A percentile compares a stretch with the other conserved stretches of the same genome.
Conservation (phyloP, 2,888 invertebrate genomes). For the Sinodicranocentrus sp. region DNA sequence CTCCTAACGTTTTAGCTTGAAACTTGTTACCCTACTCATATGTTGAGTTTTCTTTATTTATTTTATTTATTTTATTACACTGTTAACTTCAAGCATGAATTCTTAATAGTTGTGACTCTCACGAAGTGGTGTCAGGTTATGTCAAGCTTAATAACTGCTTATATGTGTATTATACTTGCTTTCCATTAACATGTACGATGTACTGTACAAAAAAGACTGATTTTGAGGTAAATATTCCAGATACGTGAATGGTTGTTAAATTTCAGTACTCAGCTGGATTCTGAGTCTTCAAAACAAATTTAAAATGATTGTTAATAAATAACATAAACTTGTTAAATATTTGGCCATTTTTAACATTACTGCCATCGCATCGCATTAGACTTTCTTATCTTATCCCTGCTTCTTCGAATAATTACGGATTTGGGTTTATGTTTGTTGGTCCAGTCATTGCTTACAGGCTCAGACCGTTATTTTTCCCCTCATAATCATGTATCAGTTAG, state of each 20-base stretch:
- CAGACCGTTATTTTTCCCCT: too few species aligned
- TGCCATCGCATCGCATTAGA: not conserved
- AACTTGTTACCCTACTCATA: not conserved
- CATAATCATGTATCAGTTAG: too few species aligned
- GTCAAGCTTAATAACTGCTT: too few species aligned
- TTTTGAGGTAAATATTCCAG: not conserved
- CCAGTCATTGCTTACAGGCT: too few species aligned
- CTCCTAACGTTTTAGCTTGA: too few species aligned
- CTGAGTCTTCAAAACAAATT: not conserved
- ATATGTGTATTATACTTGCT: too few species aligned
- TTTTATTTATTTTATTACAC: not conserved
- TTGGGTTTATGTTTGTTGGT: too few species aligned
- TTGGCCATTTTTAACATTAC: too few species aligned
- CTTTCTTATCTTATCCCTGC: too few species aligned
- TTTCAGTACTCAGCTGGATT: not conserved
- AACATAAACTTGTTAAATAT: too few species aligned
- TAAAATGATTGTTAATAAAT: too few species aligned
- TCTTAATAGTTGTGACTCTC: not conserved
- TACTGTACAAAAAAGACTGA: constrained; percentile 5
- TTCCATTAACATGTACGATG: not conserved
- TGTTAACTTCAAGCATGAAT: not conserved
- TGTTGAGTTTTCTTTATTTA: not conserved
- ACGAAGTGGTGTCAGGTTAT: not conserved
- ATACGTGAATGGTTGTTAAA: not conserved
- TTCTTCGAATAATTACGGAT: too few species aligned